phyloP scores from a whole-genome alignment of 35 echinoderm and acorn worm genomes.

The Eucidaris tribuloides region DNA sequence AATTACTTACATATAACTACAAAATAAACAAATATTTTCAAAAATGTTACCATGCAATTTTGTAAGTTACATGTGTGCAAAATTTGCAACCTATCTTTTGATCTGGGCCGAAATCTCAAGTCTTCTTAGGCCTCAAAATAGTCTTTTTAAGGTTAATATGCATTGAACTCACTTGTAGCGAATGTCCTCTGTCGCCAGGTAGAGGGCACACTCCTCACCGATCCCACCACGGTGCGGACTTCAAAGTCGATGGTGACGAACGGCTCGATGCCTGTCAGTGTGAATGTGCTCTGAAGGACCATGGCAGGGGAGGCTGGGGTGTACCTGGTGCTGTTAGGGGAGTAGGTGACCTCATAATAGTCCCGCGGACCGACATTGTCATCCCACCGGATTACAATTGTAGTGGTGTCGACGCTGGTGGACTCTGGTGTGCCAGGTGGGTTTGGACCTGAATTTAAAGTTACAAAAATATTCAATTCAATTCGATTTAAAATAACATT shows the following conservation, averaged over 20 bases:
- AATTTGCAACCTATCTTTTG: no score
- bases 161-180: conserved; percentile 21
- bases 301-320: conserved; percentile 8
- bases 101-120: no score
- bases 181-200: conserved; percentile 35
- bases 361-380: background rate
- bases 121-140: no score
- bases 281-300: conserved; percentile 3
- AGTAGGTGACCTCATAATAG: conserved; percentile 31
- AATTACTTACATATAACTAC: no score
- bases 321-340: conserved; percentile 8
- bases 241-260: conserved; percentile 44
- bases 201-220: background rate
- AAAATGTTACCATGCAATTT: no score
- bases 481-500: no score
- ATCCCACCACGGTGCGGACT: background rate
- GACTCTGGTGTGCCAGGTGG: background rate
- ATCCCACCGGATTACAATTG: conserved; percentile 21
- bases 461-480: no score
- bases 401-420: background rate
- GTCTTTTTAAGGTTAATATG: no score
- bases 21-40: no score
- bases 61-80: no score
- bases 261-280: conserved; percentile 11
- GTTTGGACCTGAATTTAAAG: conserved; percentile 1